phyloP scores from a whole-genome alignment of 2,797 vertebrate species.

The Tympanoctomys barrerae region DNA sequence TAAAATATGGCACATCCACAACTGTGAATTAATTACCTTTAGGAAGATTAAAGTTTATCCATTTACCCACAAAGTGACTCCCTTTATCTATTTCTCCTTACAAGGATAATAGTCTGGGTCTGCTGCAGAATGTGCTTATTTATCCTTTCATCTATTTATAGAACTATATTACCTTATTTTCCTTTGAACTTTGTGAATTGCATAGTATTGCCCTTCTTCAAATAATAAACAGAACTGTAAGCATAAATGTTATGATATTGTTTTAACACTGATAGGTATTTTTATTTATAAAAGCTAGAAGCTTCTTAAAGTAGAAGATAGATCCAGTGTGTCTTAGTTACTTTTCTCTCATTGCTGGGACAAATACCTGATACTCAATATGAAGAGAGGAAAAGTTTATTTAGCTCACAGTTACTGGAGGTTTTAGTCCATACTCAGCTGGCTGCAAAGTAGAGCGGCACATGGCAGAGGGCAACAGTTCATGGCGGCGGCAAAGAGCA shows the following conservation, averaged over 20 bases:
- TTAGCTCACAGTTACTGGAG: no score
- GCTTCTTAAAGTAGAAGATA: constrained; percentile 9
- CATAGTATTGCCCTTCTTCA: background rate
- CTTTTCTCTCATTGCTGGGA: no score
- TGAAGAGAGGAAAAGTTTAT: no score
- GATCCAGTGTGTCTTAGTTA: background rate
- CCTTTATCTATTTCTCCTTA: background rate
- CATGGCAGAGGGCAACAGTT: no score
- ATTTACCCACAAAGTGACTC: background rate
- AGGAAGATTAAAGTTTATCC: background rate
- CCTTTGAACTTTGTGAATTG: background rate
- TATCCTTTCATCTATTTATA: background rate
- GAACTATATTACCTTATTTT: background rate
- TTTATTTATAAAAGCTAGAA: constrained; percentile 42
- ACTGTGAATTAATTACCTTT: background rate
- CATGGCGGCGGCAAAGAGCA: no score
- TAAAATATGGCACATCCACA: background rate
- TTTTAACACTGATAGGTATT: background rate
- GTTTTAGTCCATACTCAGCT: no score
- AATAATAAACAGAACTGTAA: background rate
- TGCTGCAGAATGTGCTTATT: background rate
- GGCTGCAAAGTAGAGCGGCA: no score
- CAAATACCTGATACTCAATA: no score
- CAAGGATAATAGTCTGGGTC: background rate
- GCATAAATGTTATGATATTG: background rate